Evolutionary conservation across 2,113 vertebrate species (phyloP).

Genomic region (Platichthys flesus): DNA sequence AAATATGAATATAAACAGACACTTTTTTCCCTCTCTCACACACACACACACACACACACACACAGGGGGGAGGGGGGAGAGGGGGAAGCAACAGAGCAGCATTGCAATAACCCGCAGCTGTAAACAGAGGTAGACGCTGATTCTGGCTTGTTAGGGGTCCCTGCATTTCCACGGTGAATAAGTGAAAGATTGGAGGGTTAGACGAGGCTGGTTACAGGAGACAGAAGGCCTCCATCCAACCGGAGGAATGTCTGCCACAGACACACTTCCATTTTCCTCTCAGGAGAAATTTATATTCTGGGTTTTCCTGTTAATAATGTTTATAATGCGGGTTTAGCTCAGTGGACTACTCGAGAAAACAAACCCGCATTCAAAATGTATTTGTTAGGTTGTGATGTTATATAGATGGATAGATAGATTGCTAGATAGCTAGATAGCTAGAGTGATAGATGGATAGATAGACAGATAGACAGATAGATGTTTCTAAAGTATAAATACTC

Average conservation of each 20-base stretch:
- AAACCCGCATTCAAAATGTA: neutral
- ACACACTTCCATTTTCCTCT: conserved; percentile 71
- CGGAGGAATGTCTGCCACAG: conserved; percentile 76
- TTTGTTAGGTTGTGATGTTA: neutral
- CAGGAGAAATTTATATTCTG: conserved; percentile 60
- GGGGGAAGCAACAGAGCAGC: neutral
- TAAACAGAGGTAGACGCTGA: conserved; percentile 24
- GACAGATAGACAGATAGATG: conserved; percentile 17
- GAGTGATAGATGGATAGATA: neutral
- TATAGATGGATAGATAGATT: neutral
- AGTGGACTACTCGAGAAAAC: conserved; percentile 1
- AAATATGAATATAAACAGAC: conserved; percentile 41
- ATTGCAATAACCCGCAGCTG: conserved; percentile 25
- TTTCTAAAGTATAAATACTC: conserved; percentile 4
- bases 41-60: too few relatives aligned
- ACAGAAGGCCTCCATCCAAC: conserved; percentile 69
- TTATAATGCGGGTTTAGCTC: conserved; percentile 39
- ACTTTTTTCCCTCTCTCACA: conserved; percentile 4
- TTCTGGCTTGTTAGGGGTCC: conserved; percentile 38
- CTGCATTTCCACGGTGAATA: conserved; percentile 47
- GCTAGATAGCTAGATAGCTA: neutral
- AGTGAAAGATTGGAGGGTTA: conserved; percentile 49
- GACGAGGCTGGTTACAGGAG: conserved; percentile 52
- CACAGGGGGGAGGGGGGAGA: neutral
- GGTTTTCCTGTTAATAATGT: conserved; percentile 46